Evolutionary conservation across 2,888 invertebrate genomes (phyloP), one percentile per base, ranked within the genome.

Genomic region (Noctua fimbriata): DNA sequence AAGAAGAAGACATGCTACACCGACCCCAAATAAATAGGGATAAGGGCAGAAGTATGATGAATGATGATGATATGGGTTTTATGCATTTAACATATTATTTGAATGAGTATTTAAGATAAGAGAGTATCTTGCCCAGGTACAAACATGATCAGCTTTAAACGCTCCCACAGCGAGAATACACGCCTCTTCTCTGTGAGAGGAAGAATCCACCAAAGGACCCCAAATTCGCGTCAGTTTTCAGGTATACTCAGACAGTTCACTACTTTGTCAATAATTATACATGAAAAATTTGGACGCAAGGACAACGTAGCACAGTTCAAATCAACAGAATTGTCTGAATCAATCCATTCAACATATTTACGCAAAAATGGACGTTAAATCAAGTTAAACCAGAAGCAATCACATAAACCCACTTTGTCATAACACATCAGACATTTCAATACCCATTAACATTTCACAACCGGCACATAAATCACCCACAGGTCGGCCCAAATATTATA

Each of bases 401-500:
- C 58, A 9, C 60, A 74, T n/a, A 65, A 76, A 28, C 47, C 65
- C 21, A 74, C 18, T 77, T 86, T 66, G 67, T 82, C 73, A 84
- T 78, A 76, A 76, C 76, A 52, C 76, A 76, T 73, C 78, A 60
- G 60, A 73, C 47, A 77, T 77, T 80, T 82, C 70, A 72, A 84
- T 79, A 75, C 36, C 74, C 70, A 83, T 83, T 83, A 82, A 80
- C 66, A 77, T 90, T 86, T 84, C 87, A 75, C 72, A 89, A 87
- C 77, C 71, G 74, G 66, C 77, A 91, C 73, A 82, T 89, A 91
- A 90, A 90, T 91, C 89, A 89, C 90, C 83, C 63, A 79, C 74
- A 73, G 81, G 86, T 87, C 87, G 89, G 89, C 79, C 90, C 81
- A 89, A 90, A 91, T 91, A 88, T 88, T 90, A 87, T 87, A 86